Conservation (phyloP, 2,797 vertebrate species). For the Brachymystax lenok region DNA sequence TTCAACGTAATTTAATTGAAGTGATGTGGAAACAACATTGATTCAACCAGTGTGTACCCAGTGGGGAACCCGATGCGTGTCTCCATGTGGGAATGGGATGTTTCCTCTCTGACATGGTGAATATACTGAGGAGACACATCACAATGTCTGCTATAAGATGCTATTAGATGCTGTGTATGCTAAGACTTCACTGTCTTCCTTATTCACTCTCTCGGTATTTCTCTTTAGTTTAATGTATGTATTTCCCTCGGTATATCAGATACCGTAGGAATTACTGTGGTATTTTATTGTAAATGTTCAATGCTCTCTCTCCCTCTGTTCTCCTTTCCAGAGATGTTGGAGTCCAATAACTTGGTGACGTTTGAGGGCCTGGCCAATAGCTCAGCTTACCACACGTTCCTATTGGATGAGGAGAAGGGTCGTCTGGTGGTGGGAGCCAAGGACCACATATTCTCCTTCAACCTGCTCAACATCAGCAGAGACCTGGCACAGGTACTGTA, state of each 20-base stretch:
- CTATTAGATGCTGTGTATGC: background rate
- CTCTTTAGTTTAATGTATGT: background rate
- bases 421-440: slow-evolving; percentile 94
- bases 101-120: background rate
- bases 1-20: too few relatives aligned
- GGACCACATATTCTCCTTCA: slow-evolving; percentile 97
- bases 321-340: slow-evolving; percentile 91
- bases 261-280: background rate
- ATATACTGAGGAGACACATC: background rate
- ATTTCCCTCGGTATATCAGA: background rate
- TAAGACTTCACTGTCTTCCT: background rate
- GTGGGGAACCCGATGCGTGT: background rate
- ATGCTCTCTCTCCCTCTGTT: slow-evolving; percentile 20
- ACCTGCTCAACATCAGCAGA: slow-evolving; percentile 92
- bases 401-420: slow-evolving; percentile 94
- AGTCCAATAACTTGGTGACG: slow-evolving; percentile 91
- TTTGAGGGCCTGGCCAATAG: slow-evolving; percentile 93
- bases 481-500: slow-evolving; percentile 87
- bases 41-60: too few relatives aligned
- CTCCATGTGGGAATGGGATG: background rate
- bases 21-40: too few relatives aligned
- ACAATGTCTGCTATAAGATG: background rate
- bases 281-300: slow-evolving; percentile 6
- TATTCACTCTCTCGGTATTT: background rate
- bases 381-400: slow-evolving; percentile 93